Conservation (phyloP, 2,888 invertebrate genomes). For the Escarpia spicata region DNA sequence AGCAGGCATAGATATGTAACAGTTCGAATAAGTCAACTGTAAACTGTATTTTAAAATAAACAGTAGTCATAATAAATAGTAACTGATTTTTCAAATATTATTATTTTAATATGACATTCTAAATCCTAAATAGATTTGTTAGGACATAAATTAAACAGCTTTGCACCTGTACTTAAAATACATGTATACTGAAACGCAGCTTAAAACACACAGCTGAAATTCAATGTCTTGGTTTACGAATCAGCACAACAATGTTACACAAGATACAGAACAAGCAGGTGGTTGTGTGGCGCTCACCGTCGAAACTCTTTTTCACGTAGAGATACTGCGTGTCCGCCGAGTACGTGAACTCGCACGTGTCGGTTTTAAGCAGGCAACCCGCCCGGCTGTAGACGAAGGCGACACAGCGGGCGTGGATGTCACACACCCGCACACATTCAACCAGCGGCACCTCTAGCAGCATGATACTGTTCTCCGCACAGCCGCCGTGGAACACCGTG, state of each 20-base stretch:
- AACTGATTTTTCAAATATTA: too few relatives aligned
- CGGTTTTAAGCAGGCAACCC: slow-evolving; percentile 18
- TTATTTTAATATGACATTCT: too few relatives aligned
- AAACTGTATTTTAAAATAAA: too few relatives aligned
- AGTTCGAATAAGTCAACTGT: too few relatives aligned
- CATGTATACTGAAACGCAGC: background rate
- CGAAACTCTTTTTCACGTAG: slow-evolving; percentile 23
- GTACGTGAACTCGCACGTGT: slow-evolving; percentile 23
- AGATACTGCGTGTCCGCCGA: slow-evolving; percentile 18
- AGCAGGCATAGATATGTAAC: too few relatives aligned
- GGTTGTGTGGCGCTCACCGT: background rate
- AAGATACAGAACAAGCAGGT: too few relatives aligned
- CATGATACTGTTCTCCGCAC: slow-evolving; percentile 21
- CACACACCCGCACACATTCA: background rate
- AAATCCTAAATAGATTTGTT: too few relatives aligned
- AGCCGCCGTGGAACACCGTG: slow-evolving; percentile 23
- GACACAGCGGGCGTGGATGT: background rate
- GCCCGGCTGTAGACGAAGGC: slow-evolving; percentile 18
- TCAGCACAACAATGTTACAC: background rate
- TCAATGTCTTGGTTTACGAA: background rate
- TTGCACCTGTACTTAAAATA: too few relatives aligned
- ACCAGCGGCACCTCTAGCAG: slow-evolving; percentile 19
- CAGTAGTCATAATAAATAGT: too few relatives aligned
- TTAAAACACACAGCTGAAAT: background rate
- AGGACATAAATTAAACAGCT: too few relatives aligned